These are phyloP conservation scores for Spodoptera litura DNA, from an alignment of 1,140 invertebrate species.

Conservation along the genomic window DNA sequence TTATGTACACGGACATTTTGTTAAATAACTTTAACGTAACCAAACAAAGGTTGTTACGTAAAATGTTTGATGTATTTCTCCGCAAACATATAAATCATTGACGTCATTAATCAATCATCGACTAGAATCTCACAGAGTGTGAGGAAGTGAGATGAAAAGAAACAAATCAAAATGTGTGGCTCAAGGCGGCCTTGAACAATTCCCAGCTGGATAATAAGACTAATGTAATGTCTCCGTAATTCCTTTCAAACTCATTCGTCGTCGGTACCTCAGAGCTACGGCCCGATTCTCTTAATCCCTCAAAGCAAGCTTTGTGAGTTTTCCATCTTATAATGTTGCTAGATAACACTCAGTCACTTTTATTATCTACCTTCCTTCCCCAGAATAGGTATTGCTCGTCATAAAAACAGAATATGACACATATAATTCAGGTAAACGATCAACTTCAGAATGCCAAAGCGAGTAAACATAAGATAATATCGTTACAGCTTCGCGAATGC, in stretches of 20 bases:
- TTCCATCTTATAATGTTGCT: conserved; percentile 33
- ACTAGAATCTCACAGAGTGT: conserved; percentile 2
- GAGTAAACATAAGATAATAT: conserved; percentile 37
- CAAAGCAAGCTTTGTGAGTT: conserved; percentile 42
- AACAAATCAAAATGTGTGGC: conserved; percentile 24
- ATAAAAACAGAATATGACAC: conserved; percentile 34
- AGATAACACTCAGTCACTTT: conserved; percentile 39
- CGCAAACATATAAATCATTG: conserved; percentile 13
- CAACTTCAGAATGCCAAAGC: conserved; percentile 30
- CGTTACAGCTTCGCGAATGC: conserved; percentile 18
- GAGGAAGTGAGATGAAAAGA: conserved; percentile 15
- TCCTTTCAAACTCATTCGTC: conserved; percentile 38
- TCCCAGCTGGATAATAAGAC: conserved; percentile 42
- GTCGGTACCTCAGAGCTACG: not conserved
- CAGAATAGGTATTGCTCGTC: conserved; percentile 29
- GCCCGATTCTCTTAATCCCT: conserved; percentile 40
- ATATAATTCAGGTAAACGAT: conserved; percentile 46
- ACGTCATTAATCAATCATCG: conserved; percentile 38
- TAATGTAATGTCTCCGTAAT: conserved; percentile 50
- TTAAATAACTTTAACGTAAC: not conserved
- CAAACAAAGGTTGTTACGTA: conserved; percentile 5
- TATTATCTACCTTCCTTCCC: conserved; percentile 29
- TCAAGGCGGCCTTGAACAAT: conserved; percentile 31
- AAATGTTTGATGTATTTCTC: conserved; percentile 7
- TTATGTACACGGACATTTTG: not conserved